phyloP scores from a whole-genome alignment of 2,113 vertebrate genomes.

The Salvelinus namaycush region DNA sequence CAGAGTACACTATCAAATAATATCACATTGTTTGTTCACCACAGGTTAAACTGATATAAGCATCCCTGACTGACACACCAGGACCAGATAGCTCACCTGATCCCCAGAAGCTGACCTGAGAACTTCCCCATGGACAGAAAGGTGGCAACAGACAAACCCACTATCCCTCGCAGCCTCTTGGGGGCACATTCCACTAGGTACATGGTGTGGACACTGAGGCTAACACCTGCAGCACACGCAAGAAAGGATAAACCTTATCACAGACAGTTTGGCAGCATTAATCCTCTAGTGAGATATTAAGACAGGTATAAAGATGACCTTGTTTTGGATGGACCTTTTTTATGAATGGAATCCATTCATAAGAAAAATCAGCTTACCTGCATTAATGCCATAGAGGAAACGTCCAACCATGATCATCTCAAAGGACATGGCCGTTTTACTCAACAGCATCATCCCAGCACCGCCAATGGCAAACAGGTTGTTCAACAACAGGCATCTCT shows the following conservation, averaged over 20 bases:
- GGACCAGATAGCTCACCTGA: conserved; percentile 63
- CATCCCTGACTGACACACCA: conserved; percentile 20
- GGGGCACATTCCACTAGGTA: conserved; percentile 79
- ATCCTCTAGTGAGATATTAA: too few relatives aligned
- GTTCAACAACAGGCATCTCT: conserved; percentile 67
- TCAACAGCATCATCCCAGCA: conserved; percentile 69
- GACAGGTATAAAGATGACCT: too few relatives aligned
- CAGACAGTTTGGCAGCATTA: not conserved
- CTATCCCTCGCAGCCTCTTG: conserved; percentile 66
- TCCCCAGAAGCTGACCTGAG: conserved; percentile 77
- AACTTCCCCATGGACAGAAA: conserved; percentile 76
- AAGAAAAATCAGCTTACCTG: conserved; percentile 48
- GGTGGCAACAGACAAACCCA: conserved; percentile 68
- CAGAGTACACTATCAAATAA: conserved; percentile 23
- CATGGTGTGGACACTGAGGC: conserved; percentile 66
- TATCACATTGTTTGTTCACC: not conserved
- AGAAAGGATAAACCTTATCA: not conserved
- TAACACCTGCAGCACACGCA: conserved; percentile 61
- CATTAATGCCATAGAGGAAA: conserved; percentile 65
- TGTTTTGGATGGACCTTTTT: too few relatives aligned
- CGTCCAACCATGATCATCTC: conserved; percentile 77
- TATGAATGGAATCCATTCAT: not conserved
- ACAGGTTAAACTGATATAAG: not conserved
- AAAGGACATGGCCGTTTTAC: conserved; percentile 65
- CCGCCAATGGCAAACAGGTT: conserved; percentile 63